Evolutionary conservation across 2,113 vertebrate species (phyloP).

Genomic region (Macrotus californicus): DNA sequence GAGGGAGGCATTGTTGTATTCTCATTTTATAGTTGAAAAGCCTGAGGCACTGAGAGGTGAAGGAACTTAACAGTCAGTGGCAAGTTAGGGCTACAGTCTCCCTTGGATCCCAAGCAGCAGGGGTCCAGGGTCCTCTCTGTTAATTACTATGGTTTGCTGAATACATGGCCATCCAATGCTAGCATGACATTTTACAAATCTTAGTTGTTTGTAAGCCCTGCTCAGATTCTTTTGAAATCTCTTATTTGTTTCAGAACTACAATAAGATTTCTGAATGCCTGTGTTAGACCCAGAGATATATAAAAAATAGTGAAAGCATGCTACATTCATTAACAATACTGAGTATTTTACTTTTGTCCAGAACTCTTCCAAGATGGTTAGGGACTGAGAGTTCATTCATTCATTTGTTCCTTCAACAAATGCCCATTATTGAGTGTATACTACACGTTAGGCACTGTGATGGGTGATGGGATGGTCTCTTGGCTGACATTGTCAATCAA

Average conservation of each 20-base stretch:
- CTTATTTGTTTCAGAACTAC: background rate
- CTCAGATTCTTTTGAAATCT: background rate
- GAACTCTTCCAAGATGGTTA: background rate
- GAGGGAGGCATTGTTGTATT: background rate
- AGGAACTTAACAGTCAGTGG: background rate
- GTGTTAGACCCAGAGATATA: background rate
- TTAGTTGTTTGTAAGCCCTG: background rate
- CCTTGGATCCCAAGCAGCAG: background rate
- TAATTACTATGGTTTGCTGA: background rate
- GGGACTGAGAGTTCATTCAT: background rate
- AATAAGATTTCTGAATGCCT: background rate
- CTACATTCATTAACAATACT: background rate
- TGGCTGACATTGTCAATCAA: background rate
- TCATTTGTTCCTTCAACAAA: background rate
- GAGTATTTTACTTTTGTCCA: background rate
- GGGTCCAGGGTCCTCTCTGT: background rate
- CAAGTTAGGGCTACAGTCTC: background rate
- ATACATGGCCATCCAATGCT: background rate
- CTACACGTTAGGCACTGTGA: background rate
- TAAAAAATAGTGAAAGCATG: background rate
- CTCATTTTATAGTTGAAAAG: background rate
- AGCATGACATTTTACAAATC: background rate
- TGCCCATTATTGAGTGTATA: conserved; percentile 34
- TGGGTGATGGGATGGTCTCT: conserved; percentile 50
- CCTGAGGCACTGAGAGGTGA: background rate